phyloP scores from a whole-genome alignment of 2,888 invertebrate species.

The Brachyptera risi region DNA sequence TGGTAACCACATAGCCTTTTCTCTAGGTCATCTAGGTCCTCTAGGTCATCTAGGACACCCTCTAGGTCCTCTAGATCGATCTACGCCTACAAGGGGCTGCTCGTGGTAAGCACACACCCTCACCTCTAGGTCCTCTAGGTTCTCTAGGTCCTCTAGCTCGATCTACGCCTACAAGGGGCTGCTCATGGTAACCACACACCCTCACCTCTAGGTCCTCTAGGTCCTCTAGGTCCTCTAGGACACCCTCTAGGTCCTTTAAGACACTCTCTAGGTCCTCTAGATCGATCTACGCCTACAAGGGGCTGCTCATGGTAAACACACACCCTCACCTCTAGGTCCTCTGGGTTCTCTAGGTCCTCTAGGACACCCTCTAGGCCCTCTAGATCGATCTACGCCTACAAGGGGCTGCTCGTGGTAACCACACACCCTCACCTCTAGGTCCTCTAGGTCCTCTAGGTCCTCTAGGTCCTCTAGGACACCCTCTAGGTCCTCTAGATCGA shows the following conservation, averaged over 20 bases:
- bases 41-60: too few relatives aligned
- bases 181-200: slow-evolving; percentile 71
- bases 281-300: slow-evolving; percentile 98
- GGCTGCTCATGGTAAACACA: slow-evolving; percentile 91
- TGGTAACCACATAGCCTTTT: too few relatives aligned
- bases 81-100: slow-evolving; percentile 96
- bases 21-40: too few relatives aligned
- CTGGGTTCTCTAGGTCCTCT: too few relatives aligned
- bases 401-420: slow-evolving; percentile 90
- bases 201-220: background rate
- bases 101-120: slow-evolving; percentile 71
- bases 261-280: too few relatives aligned
- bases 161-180: slow-evolving; percentile 99
- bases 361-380: too few relatives aligned
- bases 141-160: slow-evolving; percentile 64
- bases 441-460: background rate
- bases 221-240: background rate
- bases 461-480: background rate
- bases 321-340: too few relatives aligned
- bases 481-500: too few relatives aligned
- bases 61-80: too few relatives aligned
- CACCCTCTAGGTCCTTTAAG: too few relatives aligned
- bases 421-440: too few relatives aligned
- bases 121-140: background rate
- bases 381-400: slow-evolving; percentile 96